Percentiles rank a stretch among this genome's conserved stretches.
Evolutionary conservation across 2,113 vertebrate genomes (phyloP).

Genomic region (Psephotus haematonotus): DNA sequence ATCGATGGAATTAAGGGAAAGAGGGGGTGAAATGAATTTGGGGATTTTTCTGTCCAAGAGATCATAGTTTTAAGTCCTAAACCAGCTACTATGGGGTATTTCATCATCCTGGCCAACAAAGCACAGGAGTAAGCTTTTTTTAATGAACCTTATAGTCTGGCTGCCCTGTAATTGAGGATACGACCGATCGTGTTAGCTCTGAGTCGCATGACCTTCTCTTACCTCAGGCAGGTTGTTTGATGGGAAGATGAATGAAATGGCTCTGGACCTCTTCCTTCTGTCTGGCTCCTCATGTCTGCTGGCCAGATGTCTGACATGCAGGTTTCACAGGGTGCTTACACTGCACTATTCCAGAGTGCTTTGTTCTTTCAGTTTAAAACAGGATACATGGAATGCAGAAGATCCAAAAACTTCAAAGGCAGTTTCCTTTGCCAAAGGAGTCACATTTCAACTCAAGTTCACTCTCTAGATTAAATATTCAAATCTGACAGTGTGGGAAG

Average conservation of each 20-base stretch:
- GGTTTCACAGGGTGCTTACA: neutral
- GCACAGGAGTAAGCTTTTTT: neutral
- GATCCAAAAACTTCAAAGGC: slow-evolving; percentile 50
- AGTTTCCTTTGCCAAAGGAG: slow-evolving; percentile 33
- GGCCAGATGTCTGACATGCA: neutral
- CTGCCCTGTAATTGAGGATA: neutral
- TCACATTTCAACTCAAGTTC: neutral
- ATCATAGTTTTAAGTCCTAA: neutral
- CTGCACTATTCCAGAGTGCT: neutral
- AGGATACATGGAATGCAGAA: neutral
- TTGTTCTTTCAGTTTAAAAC: slow-evolving; percentile 35
- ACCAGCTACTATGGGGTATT: neutral
- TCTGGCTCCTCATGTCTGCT: neutral
- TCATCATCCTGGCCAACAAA: neutral
- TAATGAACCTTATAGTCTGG: neutral
- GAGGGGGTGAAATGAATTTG: neutral
- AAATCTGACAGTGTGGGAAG: slow-evolving; percentile 34
- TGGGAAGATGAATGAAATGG: neutral
- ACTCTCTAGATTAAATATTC: slow-evolving; percentile 28
- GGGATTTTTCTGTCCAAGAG: neutral
- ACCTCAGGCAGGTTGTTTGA: neutral
- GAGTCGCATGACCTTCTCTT: neutral
- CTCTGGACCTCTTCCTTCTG: neutral
- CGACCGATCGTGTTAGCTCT: neutral
- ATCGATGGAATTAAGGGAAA: neutral